These are phyloP conservation scores for Holotrichia oblita DNA, from an alignment of 1,140 invertebrate species.

Conservation along the genomic window DNA sequence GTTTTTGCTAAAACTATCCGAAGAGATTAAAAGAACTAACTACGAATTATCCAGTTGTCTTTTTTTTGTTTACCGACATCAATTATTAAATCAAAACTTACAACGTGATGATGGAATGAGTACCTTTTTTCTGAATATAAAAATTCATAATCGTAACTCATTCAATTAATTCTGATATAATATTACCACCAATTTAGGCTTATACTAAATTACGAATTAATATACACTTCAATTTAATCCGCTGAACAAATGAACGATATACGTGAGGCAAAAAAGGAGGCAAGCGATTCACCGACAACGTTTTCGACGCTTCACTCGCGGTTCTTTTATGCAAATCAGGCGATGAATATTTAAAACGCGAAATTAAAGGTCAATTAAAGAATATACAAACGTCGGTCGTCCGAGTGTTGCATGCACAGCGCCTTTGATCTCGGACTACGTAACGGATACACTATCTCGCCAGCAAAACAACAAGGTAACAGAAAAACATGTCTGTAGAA, in stretches of 20 bases:
- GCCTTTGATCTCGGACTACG: background rate
- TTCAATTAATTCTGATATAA: constrained; percentile 4
- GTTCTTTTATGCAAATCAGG: background rate
- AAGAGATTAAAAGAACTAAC: background rate
- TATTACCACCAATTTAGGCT: background rate
- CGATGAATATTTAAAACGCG: no score
- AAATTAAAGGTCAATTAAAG: constrained; percentile 6
- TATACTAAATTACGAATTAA: background rate
- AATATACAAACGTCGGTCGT: background rate
- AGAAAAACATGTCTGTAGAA: background rate
- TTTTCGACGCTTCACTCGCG: constrained; percentile 1
- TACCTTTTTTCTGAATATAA: background rate
- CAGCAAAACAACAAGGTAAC: background rate
- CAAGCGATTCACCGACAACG: background rate
- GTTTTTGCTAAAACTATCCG: background rate
- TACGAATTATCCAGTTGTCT: background rate
- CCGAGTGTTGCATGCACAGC: background rate
- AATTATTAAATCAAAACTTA: background rate
- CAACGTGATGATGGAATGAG: background rate
- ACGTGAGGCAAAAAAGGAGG: background rate
- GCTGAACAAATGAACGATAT: background rate
- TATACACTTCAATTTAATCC: background rate
- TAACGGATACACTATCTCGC: background rate
- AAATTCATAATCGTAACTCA: background rate
- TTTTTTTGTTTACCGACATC: background rate